These are phyloP conservation scores for Tupaia chinensis DNA, from an alignment of 2,113 vertebrate genomes.

Conservation along the genomic window DNA sequence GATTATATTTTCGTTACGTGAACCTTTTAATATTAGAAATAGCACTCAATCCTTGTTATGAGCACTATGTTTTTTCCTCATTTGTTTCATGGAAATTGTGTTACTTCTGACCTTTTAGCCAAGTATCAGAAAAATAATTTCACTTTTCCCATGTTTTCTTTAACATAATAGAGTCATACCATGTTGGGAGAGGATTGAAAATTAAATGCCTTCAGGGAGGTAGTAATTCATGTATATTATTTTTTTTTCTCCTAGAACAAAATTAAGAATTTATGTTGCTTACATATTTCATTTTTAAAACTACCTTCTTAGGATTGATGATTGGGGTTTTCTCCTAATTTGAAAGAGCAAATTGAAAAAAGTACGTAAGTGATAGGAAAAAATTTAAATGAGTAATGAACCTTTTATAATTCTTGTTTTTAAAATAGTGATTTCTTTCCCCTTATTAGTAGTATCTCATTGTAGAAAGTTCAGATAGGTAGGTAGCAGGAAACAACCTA, in stretches of 20 bases:
- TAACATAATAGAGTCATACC: neutral
- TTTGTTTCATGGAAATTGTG: conserved; percentile 32
- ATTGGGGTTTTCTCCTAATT: neutral
- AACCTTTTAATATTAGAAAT: neutral
- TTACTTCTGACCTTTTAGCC: neutral
- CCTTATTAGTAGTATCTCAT: neutral
- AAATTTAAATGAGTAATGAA: conserved; percentile 2
- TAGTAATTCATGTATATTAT: neutral
- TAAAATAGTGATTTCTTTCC: conserved; percentile 36
- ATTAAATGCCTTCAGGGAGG: neutral
- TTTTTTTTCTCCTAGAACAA: conserved; percentile 17
- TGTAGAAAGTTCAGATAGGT: neutral
- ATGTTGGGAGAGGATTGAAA: neutral
- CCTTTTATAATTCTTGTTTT: conserved; percentile 30
- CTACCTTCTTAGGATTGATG: neutral
- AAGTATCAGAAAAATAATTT: conserved; percentile 15
- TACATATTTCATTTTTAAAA: conserved; percentile 39
- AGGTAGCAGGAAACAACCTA: neutral
- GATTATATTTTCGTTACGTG: neutral
- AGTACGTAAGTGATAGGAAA: neutral
- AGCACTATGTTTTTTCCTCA: neutral
- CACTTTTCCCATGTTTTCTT: conserved; percentile 1
- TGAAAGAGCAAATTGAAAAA: conserved; percentile 35
- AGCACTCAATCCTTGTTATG: neutral
- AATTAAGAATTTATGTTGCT: conserved; percentile 43